Evolutionary conservation across 1,140 invertebrate genomes (phyloP).

Genomic region (Portunus trituberculatus): DNA sequence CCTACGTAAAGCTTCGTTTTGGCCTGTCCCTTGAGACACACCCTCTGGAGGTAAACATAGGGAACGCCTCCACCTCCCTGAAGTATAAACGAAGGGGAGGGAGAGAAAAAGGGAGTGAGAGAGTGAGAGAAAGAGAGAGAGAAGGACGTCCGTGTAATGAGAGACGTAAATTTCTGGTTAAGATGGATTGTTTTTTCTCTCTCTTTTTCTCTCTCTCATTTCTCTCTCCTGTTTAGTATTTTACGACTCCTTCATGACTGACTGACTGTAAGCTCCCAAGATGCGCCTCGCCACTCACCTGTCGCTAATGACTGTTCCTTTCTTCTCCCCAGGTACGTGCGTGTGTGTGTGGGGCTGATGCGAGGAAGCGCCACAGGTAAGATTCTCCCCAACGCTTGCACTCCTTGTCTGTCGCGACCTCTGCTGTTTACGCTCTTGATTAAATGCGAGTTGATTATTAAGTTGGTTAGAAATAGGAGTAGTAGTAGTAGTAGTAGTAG

Average conservation of each 20-base stretch:
- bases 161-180: background rate
- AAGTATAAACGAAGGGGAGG: constrained; percentile 22
- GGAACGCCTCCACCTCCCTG: background rate
- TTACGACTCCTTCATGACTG: background rate
- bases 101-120: background rate
- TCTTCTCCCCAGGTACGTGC: background rate
- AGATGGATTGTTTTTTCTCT: background rate
- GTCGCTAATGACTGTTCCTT: background rate
- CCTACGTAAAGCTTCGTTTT: constrained; percentile 52
- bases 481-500: background rate
- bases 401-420: too few relatives aligned
- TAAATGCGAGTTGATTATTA: too few relatives aligned
- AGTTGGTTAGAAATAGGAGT: background rate
- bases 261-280: background rate
- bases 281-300: background rate
- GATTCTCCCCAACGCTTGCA: background rate
- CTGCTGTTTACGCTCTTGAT: too few relatives aligned
- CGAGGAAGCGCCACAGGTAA: background rate
- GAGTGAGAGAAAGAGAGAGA: background rate
- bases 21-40: background rate
- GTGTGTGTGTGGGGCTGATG: background rate
- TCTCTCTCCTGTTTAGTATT: background rate
- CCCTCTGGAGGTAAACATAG: constrained; percentile 42
- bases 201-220: too few relatives aligned
- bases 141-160: background rate